These are phyloP conservation scores for Chamaetylas fuelleborni DNA, from an alignment of 2,113 vertebrate species.

Conservation along the genomic window DNA sequence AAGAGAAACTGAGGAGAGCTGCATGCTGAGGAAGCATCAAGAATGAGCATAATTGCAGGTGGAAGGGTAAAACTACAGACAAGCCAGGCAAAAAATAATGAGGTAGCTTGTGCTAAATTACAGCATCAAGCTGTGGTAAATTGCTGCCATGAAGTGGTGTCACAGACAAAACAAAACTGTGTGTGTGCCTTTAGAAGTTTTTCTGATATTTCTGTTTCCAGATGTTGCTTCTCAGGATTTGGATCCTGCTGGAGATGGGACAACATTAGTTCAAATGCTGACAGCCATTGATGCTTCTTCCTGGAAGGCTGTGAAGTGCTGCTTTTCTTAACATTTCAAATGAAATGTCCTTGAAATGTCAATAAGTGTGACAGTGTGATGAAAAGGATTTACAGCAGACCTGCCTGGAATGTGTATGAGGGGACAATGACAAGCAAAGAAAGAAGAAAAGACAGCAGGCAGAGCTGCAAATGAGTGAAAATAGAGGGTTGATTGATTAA, in stretches of 20 bases:
- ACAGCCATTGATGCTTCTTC: background rate
- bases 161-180: background rate
- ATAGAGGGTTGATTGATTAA: background rate
- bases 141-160: background rate
- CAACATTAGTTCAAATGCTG: background rate
- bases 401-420: background rate
- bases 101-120: background rate
- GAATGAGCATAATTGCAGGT: background rate
- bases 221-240: background rate
- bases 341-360: conserved; percentile 7
- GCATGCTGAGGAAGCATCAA: background rate
- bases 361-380: background rate
- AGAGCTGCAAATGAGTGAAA: background rate
- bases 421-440: background rate
- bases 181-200: background rate
- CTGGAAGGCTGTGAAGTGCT: background rate
- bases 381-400: conserved; percentile 16
- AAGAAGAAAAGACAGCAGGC: background rate
- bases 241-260: background rate
- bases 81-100: background rate
- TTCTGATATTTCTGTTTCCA: background rate
- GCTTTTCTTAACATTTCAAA: background rate
- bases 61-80: background rate
- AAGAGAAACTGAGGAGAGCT: background rate
- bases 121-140: background rate